phyloP scores from a whole-genome alignment of 2,888 invertebrate genomes.

The Sarcophaga subvicina region DNA sequence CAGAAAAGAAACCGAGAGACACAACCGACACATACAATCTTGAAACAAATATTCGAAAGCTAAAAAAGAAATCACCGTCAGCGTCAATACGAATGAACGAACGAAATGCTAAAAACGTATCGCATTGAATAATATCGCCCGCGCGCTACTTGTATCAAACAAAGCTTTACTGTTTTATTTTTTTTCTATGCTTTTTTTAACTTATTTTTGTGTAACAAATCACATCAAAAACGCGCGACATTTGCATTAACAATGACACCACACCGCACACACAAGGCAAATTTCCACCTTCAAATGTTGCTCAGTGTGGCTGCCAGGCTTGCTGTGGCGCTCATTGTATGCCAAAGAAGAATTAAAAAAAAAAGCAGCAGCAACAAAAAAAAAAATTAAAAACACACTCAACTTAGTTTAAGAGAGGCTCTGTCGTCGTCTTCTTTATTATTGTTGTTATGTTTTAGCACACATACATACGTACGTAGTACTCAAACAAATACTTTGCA shows the following conservation, averaged over 20 bases:
- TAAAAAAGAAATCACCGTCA: conserved; percentile 61
- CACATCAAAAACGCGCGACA: conserved; percentile 70
- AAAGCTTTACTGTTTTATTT: background rate
- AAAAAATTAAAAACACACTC: too few relatives aligned
- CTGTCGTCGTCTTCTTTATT: background rate
- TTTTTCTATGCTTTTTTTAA: conserved; percentile 34
- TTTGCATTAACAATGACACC: conserved; percentile 70
- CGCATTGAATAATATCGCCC: conserved; percentile 58
- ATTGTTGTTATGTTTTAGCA: background rate
- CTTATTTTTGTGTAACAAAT: conserved; percentile 45
- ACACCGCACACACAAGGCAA: conserved; percentile 65
- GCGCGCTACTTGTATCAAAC: conserved; percentile 55
- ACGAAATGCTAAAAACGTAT: conserved; percentile 30
- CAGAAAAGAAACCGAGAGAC: conserved; percentile 12
- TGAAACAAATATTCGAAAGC: conserved; percentile 5
- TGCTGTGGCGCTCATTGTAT: conserved; percentile 5
- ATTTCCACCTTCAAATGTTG: conserved; percentile 67
- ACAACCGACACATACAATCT: conserved; percentile 15
- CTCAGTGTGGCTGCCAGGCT: background rate
- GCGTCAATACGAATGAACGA: conserved; percentile 32
- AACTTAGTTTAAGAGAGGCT: too few relatives aligned
- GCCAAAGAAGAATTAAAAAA: background rate
- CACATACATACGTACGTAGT: conserved; percentile 23
- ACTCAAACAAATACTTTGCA: background rate
- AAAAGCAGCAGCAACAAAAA: too few relatives aligned